phyloP scores from a whole-genome alignment of 1,140 invertebrate species.

The Pinna nobilis region DNA sequence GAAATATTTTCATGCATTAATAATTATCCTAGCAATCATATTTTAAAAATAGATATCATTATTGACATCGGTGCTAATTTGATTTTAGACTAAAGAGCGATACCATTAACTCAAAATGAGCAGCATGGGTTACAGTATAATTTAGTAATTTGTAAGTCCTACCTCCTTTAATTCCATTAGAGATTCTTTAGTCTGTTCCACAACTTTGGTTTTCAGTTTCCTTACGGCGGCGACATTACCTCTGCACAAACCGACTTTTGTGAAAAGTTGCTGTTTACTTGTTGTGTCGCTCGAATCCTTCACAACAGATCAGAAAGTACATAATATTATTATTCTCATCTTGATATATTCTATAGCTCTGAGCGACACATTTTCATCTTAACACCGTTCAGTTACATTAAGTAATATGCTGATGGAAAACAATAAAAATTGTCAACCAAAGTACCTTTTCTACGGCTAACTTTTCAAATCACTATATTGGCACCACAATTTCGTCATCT shows the following conservation, averaged over 20 bases:
- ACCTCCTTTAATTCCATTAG: constrained; percentile 34
- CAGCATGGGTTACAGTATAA: too few species aligned
- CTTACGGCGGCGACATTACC: constrained; percentile 37
- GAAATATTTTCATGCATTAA: too few species aligned
- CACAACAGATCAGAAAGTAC: background rate
- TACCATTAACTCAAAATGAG: too few species aligned
- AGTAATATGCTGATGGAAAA: background rate
- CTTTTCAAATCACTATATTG: too few species aligned
- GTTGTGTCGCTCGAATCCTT: background rate
- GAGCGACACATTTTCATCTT: background rate
- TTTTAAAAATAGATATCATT: too few species aligned
- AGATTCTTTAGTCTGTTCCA: constrained; percentile 20
- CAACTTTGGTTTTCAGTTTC: constrained; percentile 17
- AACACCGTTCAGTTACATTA: background rate
- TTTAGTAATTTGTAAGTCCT: too few species aligned
- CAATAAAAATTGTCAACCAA: background rate
- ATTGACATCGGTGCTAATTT: too few species aligned
- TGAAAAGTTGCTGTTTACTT: constrained; percentile 26
- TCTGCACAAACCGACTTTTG: constrained; percentile 17
- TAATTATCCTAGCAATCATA: too few species aligned
- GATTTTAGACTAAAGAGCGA: too few species aligned
- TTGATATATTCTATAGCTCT: background rate
- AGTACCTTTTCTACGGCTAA: too few species aligned
- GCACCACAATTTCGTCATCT: too few species aligned
- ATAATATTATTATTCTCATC: background rate